Base-by-base conservation (phyloP, 2,797 vertebrate genomes). In the Melanotaenia pygmaea region DNA sequence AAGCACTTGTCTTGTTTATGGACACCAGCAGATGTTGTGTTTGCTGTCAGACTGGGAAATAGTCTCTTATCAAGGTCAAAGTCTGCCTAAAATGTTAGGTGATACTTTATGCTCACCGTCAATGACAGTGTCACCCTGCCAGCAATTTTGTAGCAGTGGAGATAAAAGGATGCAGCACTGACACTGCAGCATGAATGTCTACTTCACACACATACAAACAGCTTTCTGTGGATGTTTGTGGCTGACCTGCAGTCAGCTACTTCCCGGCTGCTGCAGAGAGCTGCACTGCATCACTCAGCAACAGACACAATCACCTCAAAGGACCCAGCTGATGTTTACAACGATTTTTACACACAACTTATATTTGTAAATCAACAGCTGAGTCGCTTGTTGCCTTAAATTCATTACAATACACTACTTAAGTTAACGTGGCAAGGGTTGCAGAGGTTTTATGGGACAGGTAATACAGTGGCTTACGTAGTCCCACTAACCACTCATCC, bases 201-300 rank as follows among this genome's bases (percentile, higher is more conserved):
- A 18, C 67, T 62, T 65, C 70, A 71, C 51, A 61, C 58, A 69
- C 76, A 61, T 45, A 78, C 57, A 51, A 22, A 70, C 1, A 65
- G 60, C 57, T 35, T 4, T 37, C 20, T 16, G 12, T 9, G 38
- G 58, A 40, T 34, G 20, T 45, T 54, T 73, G 14, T 11, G 56
- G 64, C 62, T 77, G 65, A 77, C 74, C 77, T 69, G 70, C 82
- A 72, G 68, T 65, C 70, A 76, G 68, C 64, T 77, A 37, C 32
- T 70, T 24, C 66, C 64, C 67, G 62, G 58, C 57, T 72, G 67
- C 79, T 82, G 82, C 83, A 82, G 73, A 78, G 77, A 79, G 18
- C 89, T 89, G 89, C 88, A 91, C 65, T 85, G 85, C 86, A 90
- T 88, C 85, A 53, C 32, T 68, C 67, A 38, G 72, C 74, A 77